Percentiles rank a stretch among this genome's conserved stretches.
These are phyloP conservation scores for Archocentrus centrarchus DNA, from an alignment of 2,113 vertebrate genomes.

Conservation along the genomic window DNA sequence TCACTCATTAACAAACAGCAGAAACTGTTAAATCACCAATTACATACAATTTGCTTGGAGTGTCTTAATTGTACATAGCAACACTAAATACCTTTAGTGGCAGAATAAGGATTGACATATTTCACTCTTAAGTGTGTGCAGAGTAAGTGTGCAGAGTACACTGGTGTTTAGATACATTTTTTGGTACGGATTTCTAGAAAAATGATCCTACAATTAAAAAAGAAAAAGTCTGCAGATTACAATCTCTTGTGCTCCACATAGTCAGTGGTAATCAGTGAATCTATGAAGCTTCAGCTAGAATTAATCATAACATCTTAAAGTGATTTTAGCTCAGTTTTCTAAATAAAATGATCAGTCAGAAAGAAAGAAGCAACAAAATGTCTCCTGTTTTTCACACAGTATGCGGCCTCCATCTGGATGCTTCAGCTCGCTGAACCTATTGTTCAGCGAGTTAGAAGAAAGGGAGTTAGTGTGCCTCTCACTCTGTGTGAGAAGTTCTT, in stretches of 20 bases:
- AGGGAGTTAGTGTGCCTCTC: fast-evolving
- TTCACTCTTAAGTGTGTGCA: neutral
- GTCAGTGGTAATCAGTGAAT: neutral
- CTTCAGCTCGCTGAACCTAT: neutral
- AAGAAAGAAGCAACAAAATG: neutral
- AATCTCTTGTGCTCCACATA: neutral
- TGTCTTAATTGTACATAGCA: neutral
- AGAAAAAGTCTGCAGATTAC: neutral
- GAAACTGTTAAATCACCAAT: neutral
- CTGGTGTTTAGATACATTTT: neutral
- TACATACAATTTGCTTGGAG: neutral
- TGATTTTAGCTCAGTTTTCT: neutral
- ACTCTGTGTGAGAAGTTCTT: neutral
- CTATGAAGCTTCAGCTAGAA: neutral
- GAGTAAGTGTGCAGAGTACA: neutral
- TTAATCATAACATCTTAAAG: neutral
- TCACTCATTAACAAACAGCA: neutral
- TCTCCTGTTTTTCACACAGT: constrained; percentile 1
- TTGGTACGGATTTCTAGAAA: neutral
- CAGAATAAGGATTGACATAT: neutral
- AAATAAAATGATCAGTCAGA: neutral
- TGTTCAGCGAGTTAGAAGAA: neutral
- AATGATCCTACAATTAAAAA: neutral
- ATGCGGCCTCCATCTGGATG: neutral
- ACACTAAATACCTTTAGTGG: fast-evolving